Evolutionary conservation across 2,888 invertebrate species (phyloP).

Genomic region (Diadegma fenestrale): DNA sequence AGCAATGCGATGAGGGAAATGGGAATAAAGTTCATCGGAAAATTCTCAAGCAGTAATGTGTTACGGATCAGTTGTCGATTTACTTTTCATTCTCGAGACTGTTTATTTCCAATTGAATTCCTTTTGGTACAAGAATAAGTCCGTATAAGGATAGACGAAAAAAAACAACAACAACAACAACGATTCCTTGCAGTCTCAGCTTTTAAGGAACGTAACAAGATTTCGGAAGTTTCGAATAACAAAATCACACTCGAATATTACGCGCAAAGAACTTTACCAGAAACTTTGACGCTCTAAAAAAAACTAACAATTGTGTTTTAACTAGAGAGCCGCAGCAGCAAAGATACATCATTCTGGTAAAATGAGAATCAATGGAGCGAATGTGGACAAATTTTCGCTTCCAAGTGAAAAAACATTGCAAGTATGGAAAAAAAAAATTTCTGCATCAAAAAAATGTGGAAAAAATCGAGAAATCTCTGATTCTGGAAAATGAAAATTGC

Average conservation of each 20-base stretch:
- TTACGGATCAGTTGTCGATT: slow-evolving; percentile 19
- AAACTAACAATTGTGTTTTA: not conserved
- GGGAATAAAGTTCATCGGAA: slow-evolving; percentile 4
- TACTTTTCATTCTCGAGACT: slow-evolving; percentile 35
- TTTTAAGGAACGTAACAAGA: slow-evolving; percentile 47
- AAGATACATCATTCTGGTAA: slow-evolving; percentile 29
- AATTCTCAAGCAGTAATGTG: slow-evolving; percentile 15
- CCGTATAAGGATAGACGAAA: slow-evolving; percentile 16
- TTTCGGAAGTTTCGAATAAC: slow-evolving; percentile 20
- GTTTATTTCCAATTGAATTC: slow-evolving; percentile 49
- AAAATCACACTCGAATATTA: not conserved
- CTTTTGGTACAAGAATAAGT: slow-evolving; percentile 39
- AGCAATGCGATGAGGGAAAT: slow-evolving; percentile 14
- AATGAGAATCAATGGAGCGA: not conserved
- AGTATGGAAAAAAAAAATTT: not conserved
- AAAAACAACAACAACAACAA: slow-evolving; percentile 38
- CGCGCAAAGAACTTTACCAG: slow-evolving; percentile 27
- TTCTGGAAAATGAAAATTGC: not conserved
- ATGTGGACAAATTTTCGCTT: not conserved
- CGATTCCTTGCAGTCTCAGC: not conserved
- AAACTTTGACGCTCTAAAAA: not conserved
- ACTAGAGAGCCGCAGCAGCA: not conserved
- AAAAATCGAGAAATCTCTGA: not conserved
- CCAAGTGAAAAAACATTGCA: not conserved
- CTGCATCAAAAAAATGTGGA: not conserved